Base-by-base conservation (phyloP, 2,113 vertebrate genomes). In the Oryzias melastigma region DNA sequence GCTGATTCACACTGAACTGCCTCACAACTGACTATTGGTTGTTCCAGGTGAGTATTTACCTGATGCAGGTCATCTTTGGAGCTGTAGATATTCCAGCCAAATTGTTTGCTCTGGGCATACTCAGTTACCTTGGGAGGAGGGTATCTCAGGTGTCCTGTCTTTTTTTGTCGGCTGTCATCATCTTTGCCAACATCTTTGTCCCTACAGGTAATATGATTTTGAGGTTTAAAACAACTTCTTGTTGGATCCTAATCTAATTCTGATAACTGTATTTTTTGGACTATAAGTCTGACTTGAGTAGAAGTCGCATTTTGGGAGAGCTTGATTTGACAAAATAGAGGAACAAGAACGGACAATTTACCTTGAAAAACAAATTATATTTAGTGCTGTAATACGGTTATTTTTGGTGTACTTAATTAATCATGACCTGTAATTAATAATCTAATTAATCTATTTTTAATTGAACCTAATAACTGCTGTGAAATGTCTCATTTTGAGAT, bases 11-110 rank as follows among this genome's bases (percentile, higher is more conserved):
- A 19, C 27, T 58, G 24, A 49, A 17, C 16, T 25, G 7, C 22
- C 14, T 27, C 60, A 29, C 14, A 18, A 24, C 43, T 75, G 65
- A 24, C 29, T 65, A 15, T 29, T 20, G 17, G 22, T 52, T 45
- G n/a, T 72, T 71, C 25, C 79, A 89, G 88, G 86, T 95, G 64
- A 94, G 89, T 86, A 93, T 98, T 71, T 96, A 95, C 88, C 86
- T 95, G 48, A 93, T 97, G 64, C 96, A 98, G 86, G 77, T 95
- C 52, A 95, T 97, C 66, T 98, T 97, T 0, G 95, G 93, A 0
- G 92, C 89, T 0, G 93, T 98, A 0, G 95, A 98, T 68, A 58
- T 97, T 81, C 96, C 96, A 0, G 93, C 95, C 80, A 98, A 97
- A 48, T 18, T 95, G 3, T 2, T 93, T 10, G 82, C 91, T 71